Base-by-base conservation (phyloP, 2,113 vertebrate species). In the Thalassarche chlororhynchos region DNA sequence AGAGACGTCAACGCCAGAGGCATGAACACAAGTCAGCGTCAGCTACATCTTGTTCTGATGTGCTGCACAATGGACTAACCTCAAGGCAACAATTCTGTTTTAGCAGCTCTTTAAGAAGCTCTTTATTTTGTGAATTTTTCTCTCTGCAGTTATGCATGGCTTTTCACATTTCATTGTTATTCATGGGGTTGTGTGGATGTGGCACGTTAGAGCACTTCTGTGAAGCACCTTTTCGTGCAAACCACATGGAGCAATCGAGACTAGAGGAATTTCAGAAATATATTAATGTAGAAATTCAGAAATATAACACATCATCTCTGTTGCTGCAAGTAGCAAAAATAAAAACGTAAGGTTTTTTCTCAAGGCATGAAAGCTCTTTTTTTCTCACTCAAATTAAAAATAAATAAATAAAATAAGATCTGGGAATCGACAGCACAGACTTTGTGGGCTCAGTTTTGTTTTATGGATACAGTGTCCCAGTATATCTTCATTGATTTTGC, bases 171-270 rank as follows among this genome's bases (percentile, higher is more conserved):
- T 34, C 18, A 7, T 23, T 79, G 60, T 61, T 75, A 36, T 61
- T 64, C 55, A 38, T 46, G 23, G n/a, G 13, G 24, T 16, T 75
- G 19, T 65, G 61, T 1, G 4, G 66, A 72, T 74, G 28, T 40
- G 44, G 42, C 44, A 44, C 18, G 4, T 58, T 17, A 64, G 60
- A 89, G 26, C 55, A 57, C 34, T 76, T 75, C 62, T 46, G 25
- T 23, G 34, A 85, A 61, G 31, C 42, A 57, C 71, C 55, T 89
- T 86, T 83, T 40, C 1, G 0, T 17, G 19, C 40, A 87, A 87
- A 75, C 16, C 25, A 46, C 28, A n/a, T 4, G 28, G 19, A 71
- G 7, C 1, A 1, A 57, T 38, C 0, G 4, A 66, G 29, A 51
- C 19, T 11, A 26, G 25, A 69, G 34, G 42, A 65, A 61, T 79